phyloP scores from a whole-genome alignment of 2,888 invertebrate genomes.

The Caenorhabditis panamensis region DNA sequence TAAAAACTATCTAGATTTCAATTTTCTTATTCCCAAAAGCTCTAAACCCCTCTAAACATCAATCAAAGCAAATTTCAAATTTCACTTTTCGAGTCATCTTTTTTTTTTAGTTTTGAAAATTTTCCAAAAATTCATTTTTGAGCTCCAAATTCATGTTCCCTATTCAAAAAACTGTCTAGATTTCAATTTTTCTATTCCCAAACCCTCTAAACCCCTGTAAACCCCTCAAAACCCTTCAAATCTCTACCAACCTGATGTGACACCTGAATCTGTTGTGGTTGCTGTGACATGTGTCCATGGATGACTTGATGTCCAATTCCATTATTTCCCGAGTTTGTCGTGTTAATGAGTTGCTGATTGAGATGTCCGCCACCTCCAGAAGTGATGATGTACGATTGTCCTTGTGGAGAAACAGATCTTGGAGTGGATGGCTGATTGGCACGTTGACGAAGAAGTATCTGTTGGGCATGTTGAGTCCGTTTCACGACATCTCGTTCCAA shows the following conservation, averaged over 20 bases:
- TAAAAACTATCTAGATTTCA: no score
- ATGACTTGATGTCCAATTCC: slow-evolving; percentile 60
- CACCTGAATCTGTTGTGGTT: slow-evolving; percentile 49
- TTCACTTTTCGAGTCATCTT: no score
- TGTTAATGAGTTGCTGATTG: slow-evolving; percentile 21
- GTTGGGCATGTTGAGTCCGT: slow-evolving; percentile 80
- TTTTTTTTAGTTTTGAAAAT: not conserved
- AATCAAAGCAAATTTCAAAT: no score
- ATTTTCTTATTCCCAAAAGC: no score
- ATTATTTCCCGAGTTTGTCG: slow-evolving; percentile 26
- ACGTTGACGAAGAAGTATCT: slow-evolving; percentile 57
- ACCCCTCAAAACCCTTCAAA: no score
- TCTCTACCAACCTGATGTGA: slow-evolving; percentile 54
- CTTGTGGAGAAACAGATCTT: slow-evolving; percentile 32
- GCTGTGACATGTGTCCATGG: slow-evolving; percentile 63
- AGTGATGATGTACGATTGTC: slow-evolving; percentile 52
- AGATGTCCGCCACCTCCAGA: slow-evolving; percentile 46
- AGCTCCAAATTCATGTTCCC: no score
- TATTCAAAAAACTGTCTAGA: not conserved
- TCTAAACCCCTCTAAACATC: no score
- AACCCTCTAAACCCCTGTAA: no score
- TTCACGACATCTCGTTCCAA: slow-evolving; percentile 79
- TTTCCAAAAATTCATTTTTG: no score
- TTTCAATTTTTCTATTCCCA: not conserved
- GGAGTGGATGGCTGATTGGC: slow-evolving; percentile 40